phyloP scores from a whole-genome alignment of 2,113 vertebrate species.

The Okapia johnstoni region DNA sequence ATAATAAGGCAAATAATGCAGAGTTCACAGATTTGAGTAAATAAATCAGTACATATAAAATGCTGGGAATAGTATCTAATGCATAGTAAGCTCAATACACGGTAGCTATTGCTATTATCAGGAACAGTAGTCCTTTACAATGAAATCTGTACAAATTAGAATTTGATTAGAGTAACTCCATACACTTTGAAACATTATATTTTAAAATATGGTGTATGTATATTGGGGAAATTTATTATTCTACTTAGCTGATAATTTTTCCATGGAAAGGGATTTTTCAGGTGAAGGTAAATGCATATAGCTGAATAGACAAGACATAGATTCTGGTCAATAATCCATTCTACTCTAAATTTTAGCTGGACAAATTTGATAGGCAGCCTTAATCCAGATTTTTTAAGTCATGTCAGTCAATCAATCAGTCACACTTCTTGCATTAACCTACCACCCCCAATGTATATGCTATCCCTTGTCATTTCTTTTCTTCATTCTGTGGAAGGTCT shows the following conservation, averaged over 20 bases:
- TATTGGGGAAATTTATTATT: neutral
- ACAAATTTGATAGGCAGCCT: slow-evolving; percentile 49
- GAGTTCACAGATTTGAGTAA: neutral
- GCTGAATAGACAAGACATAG: neutral
- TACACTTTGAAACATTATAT: slow-evolving; percentile 26
- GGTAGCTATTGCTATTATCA: neutral
- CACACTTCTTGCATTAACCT: slow-evolving; percentile 71
- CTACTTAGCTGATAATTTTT: neutral
- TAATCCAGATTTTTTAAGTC: slow-evolving; percentile 48
- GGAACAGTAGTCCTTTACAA: neutral
- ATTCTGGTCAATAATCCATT: slow-evolving; percentile 6
- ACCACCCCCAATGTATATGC: neutral
- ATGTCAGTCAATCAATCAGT: slow-evolving; percentile 68
- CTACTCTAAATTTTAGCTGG: slow-evolving; percentile 31
- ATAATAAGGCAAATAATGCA: neutral
- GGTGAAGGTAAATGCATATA: neutral
- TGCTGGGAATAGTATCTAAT: neutral
- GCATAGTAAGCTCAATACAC: neutral
- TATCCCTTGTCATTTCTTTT: slow-evolving; percentile 47
- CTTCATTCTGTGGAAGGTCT: slow-evolving; percentile 46
- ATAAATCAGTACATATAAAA: neutral
- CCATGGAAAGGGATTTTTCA: neutral
- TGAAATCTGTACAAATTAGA: slow-evolving; percentile 1
- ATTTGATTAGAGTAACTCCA: neutral
- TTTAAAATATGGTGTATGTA: neutral